Conservation (phyloP, 2,797 vertebrate species). For the Darevskia mixta region DNA sequence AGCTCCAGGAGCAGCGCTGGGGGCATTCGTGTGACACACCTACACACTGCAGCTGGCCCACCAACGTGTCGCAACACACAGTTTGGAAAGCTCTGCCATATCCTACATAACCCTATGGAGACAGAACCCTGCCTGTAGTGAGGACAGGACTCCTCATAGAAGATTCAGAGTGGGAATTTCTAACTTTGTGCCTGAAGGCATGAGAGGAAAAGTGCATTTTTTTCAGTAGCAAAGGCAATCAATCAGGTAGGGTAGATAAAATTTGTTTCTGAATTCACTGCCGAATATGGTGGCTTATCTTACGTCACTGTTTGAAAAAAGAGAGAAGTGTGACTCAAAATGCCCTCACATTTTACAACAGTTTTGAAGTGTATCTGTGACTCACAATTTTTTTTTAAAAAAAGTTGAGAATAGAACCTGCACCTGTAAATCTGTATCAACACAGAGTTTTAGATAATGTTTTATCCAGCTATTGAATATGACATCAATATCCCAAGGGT, state of each 20-base stretch:
- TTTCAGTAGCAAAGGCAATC: neutral
- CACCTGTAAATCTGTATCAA: slow-evolving; percentile 12
- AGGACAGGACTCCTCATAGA: neutral
- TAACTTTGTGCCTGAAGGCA: neutral
- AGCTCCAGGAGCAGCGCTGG: too few relatives aligned
- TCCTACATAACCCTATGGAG: neutral
- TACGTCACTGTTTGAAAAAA: neutral
- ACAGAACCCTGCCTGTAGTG: neutral
- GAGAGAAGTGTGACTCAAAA: neutral
- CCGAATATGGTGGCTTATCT: neutral
- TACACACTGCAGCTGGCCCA: too few relatives aligned
- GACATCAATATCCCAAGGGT: slow-evolving; percentile 20
- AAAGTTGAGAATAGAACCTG: neutral
- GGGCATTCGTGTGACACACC: too few relatives aligned
- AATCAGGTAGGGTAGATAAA: neutral
- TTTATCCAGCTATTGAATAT: slow-evolving; percentile 4
- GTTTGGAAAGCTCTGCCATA: too few relatives aligned
- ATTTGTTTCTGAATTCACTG: neutral
- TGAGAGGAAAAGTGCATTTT: neutral
- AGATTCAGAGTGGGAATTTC: neutral
- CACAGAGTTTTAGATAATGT: neutral
- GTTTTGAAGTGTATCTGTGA: neutral
- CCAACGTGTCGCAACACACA: too few relatives aligned
- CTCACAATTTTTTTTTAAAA: neutral
- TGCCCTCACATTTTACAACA: neutral